Evolutionary conservation across 37 sponge, comb jelly and placozoan species (phyloP), one percentile per base, ranked within the genome.

Genomic region (Halisarca cf. caerulea): DNA sequence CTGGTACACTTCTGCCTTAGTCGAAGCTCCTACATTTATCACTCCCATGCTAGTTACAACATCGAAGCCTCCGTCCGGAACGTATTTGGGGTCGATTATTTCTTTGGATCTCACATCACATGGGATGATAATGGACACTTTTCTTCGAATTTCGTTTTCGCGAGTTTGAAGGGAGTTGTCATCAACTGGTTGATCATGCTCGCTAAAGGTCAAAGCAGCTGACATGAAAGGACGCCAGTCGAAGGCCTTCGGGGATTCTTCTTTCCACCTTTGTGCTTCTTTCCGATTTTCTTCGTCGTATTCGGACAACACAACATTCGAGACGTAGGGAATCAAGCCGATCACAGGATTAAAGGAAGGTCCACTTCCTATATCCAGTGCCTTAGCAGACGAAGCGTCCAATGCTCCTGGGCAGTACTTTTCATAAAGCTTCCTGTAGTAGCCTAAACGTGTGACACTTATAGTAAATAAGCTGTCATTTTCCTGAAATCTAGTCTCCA

Each of bases 341-440:
- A 71, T 8, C 37, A 18, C 37, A 9, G 7, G 7, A 37, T 21
- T 37, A 6, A 71, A 8, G 37, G 73, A 5, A 71, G 73, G 73
- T 21, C 73, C 73, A 7, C 73, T 30, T 71, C 73, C 73, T 33
- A 71, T 34, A 35, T 71, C 73, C 8, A 71, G 41, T 7, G 30
- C 41, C 8, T 37, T 32, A 38, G 73, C 73, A 71, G 39, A 30
- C 5, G 40, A 5, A 39, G 39, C 9, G 73, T 71, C 73, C 73
- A 23, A 71, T 32, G 11, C 51, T 47, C 30, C 40, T 32, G 11
- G 37, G 39, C 40, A 21, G 39, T 71, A 71, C 39, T 9, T 4
- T 9, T 71, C 7, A 39, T 71, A 71, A 17, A 34, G 8, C 32
- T 30, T 23, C 11, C 2, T 23, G 47, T 27, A 43, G 51, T 23